phyloP scores from a whole-genome alignment of 1,140 invertebrate genomes.

The Drosophila novamexicana region DNA sequence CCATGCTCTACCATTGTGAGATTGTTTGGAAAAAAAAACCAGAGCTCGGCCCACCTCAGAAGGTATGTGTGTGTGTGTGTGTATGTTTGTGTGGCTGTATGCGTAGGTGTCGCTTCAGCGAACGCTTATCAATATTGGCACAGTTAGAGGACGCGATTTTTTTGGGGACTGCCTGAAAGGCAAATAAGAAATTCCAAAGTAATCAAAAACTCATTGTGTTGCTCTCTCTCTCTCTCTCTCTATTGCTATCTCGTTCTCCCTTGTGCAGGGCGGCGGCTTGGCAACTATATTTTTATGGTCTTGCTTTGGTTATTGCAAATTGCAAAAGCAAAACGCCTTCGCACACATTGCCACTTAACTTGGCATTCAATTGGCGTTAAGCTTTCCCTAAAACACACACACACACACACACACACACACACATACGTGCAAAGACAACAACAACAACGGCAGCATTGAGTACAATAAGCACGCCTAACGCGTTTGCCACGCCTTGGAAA shows the following conservation, averaged over 20 bases:
- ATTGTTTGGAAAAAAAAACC: conserved; percentile 67
- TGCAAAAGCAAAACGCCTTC: conserved; percentile 78
- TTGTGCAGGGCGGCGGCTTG: conserved; percentile 24
- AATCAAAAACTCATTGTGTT: conserved; percentile 80
- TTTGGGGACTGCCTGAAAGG: conserved; percentile 59
- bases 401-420: conserved; percentile 11
- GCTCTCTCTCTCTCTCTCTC: conserved; percentile 18
- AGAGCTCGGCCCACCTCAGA: conserved; percentile 4
- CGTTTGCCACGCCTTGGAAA: conserved; percentile 60
- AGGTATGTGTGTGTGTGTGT: neutral
- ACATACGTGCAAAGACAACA: conserved; percentile 30
- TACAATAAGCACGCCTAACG: conserved; percentile 64
- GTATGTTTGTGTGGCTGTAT: conserved; percentile 8
- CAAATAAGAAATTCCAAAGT: conserved; percentile 82
- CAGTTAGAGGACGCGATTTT: conserved; percentile 68
- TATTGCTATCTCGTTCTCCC: conserved; percentile 25
- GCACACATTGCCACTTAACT: conserved; percentile 78
- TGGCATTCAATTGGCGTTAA: conserved; percentile 79
- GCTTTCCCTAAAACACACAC: conserved; percentile 29
- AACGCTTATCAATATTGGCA: conserved; percentile 78
- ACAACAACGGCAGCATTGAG: conserved; percentile 32
- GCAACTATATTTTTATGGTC: conserved; percentile 80
- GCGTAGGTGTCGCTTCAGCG: conserved; percentile 39
- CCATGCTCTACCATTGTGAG: conserved; percentile 50
- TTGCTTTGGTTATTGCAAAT: conserved; percentile 80